Evolutionary conservation across 2,113 vertebrate species (phyloP).

Genomic region (Ctenodactylus gundi): DNA sequence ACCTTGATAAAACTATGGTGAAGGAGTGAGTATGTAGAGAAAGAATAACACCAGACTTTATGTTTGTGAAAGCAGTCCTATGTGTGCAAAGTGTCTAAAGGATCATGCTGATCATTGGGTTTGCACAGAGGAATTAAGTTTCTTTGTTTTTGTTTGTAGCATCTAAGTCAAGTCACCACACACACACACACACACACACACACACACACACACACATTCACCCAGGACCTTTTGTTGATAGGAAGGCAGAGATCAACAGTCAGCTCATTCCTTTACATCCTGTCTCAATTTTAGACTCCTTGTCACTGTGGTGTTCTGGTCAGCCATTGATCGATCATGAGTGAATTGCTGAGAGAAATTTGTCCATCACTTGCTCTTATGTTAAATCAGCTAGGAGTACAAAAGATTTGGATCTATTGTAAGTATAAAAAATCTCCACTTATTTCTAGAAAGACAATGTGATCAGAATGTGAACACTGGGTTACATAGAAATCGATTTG

Average conservation of each 20-base stretch:
- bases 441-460: neutral
- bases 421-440: neutral
- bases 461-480: neutral
- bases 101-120: neutral
- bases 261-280: neutral
- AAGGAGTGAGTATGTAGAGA: neutral
- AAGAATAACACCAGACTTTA: neutral
- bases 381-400: neutral
- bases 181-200: too few relatives aligned
- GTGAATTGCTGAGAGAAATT: neutral
- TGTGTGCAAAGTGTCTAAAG: neutral
- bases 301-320: neutral
- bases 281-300: neutral
- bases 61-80: neutral
- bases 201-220: too few relatives aligned
- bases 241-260: neutral
- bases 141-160: neutral
- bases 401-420: neutral
- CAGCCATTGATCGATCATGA: neutral
- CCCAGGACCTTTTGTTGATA: neutral
- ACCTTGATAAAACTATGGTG: neutral
- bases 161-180: neutral
- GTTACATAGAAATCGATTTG: neutral
- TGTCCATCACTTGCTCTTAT: neutral
- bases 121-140: neutral